Base-by-base conservation (phyloP, 2,797 vertebrate genomes). In the Hemibagrus guttatus region DNA sequence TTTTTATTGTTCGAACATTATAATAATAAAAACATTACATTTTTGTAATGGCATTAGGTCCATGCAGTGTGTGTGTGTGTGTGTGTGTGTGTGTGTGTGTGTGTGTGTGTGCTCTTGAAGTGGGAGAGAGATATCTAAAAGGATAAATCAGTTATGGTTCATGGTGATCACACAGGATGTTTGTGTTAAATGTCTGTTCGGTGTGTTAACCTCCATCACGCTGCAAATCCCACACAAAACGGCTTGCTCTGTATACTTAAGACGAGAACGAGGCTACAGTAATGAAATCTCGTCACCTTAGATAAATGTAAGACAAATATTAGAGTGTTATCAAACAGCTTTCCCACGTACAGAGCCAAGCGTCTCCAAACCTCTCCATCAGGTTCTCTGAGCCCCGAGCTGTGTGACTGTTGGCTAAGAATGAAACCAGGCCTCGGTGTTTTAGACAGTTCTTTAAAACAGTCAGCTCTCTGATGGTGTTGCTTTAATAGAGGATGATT, bases 401-500 rank as follows among this genome's bases (percentile, higher is more conserved):
- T 42, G 31, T 79, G 49, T 21, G 21, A 76, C 28, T 23, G 69
- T 11, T 83, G 59, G 59, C 59, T 23, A 72, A 79, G 81, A 84
- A 87, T 61, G 59, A 87, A 87, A 59, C 81, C 72, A 84, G 81
- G 31, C 61, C 76, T 59, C 61, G 26, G 5, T 42, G 46, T 64
- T 61, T 75, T 35, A 39, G 13, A 17, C 23, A 52, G 8, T 16
- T 39, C 17, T 52, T n/a, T n/a, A 35, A 81, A 86, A 39, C 39
- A 76, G 23, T 19, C 49, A 52, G 11, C 17, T 63, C 46, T 66
- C 61, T 13, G n/a, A 66, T 14, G 49, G 52, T 86, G 71, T 56
- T 84, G 74, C 35, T 83, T 83, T 83, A 58, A 83, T 28, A 66
- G 58, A 26, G 35, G 19, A 84, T 79, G 86, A 84, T 61, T 8